Evolutionary conservation across 1,140 invertebrate genomes (phyloP), one percentile per base, ranked within the genome.

Genomic region (Melanaphis sacchari): DNA sequence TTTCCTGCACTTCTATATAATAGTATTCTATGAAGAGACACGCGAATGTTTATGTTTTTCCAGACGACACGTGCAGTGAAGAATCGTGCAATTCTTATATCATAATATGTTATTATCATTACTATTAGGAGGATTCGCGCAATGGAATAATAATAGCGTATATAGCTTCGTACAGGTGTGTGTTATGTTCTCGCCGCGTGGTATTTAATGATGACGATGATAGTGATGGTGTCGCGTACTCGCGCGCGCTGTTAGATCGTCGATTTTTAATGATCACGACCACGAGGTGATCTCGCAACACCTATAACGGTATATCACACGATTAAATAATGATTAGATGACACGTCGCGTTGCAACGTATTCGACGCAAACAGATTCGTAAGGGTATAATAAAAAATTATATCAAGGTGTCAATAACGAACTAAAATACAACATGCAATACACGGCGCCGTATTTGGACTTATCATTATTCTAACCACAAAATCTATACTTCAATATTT

Each of bases 251-350:
- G 84, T 85, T 85, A n/a, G 41, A 43, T 43, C 41, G 26, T 43
- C 84, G 41, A 85, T 43, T 43, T 85, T 85, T 85, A 85, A 85
- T 85, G 84, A 43, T 85, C 84, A 85, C 84, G 84, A 85, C 82
- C 38, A 84, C 82, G 82, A 84, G 41, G 38, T 41, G 82, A 84
- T 84, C 82, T 84, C 82, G 38, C 38, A 84, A 84, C 82, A 41
- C 82, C 82, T 43, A 26, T 84, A 85, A 85, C 84, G 84, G 84
- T 85, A 43, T 85, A 85, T 85, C 40, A 40, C 84, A 85, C 84
- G 15, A 85, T 43, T 85, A 85, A 85, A 85, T 85, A 84, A 84
- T 31, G 41, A 31, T 85, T 43, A 5, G 41, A 41, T 43, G 11
- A 4, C 22, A 24, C 38, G 38, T 38, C 36, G 81, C 24, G 26